Evolutionary conservation across 1,140 invertebrate genomes (phyloP).

Genomic region (Anoplophora glabripennis): DNA sequence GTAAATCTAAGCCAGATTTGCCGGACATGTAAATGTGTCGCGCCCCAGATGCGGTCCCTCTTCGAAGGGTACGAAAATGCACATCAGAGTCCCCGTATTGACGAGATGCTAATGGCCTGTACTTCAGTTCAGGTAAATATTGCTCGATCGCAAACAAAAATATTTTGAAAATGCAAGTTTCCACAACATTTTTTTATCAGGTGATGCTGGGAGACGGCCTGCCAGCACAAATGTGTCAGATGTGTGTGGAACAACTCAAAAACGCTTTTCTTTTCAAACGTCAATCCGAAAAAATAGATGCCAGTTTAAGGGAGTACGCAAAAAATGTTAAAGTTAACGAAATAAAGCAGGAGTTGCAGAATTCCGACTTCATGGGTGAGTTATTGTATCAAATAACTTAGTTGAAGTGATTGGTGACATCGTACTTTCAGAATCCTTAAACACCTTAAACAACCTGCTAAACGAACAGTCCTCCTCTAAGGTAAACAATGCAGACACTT

Average conservation of each 20-base stretch:
- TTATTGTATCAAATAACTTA: background rate
- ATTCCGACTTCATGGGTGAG: slow-evolving; percentile 35
- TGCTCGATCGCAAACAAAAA: slow-evolving; percentile 14
- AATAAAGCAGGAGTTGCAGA: slow-evolving; percentile 38
- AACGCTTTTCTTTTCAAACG: slow-evolving; percentile 41
- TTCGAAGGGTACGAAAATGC: slow-evolving; percentile 35
- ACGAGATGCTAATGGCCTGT: slow-evolving; percentile 50
- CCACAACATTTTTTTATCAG: slow-evolving; percentile 25
- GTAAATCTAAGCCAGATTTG: slow-evolving; percentile 32
- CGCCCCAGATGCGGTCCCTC: slow-evolving; percentile 33
- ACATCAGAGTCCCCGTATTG: slow-evolving; percentile 43
- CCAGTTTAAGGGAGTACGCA: slow-evolving; percentile 36
- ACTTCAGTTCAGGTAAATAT: slow-evolving; percentile 43
- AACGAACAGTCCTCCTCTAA: slow-evolving; percentile 16
- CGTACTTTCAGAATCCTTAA: slow-evolving; percentile 25
- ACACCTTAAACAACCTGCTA: slow-evolving; percentile 26
- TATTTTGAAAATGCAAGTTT: slow-evolving; percentile 14
- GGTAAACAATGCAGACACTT: slow-evolving; percentile 3
- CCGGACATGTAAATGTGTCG: slow-evolving; percentile 40
- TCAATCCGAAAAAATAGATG: slow-evolving; percentile 40
- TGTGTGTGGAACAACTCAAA: slow-evolving; percentile 40
- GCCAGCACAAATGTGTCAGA: slow-evolving; percentile 40
- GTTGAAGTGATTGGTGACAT: too few relatives aligned
- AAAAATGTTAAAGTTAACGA: slow-evolving; percentile 38
- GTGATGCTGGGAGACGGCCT: slow-evolving; percentile 38